A percentile compares a stretch with the other conserved stretches of the same genome.
phyloP scores from a whole-genome alignment of 2,113 vertebrate species.

The Leptobrachium ailaonicum region DNA sequence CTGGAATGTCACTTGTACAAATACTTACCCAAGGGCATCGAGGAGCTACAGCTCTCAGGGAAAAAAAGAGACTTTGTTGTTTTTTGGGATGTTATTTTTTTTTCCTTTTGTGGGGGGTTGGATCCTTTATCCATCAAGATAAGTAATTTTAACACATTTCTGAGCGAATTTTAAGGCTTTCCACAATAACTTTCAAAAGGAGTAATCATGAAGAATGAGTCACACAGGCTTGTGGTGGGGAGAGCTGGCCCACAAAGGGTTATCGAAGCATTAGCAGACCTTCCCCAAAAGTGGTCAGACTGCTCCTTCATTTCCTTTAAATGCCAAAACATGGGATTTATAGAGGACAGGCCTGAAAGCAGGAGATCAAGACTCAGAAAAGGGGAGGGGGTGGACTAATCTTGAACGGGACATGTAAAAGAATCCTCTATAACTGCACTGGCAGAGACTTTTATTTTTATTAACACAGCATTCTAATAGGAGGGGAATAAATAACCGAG shows the following conservation, averaged over 20 bases:
- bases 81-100: neutral
- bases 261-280: neutral
- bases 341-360: neutral
- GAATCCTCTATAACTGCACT: neutral
- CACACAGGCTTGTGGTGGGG: too few species aligned
- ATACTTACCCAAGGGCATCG: slow-evolving; percentile 53
- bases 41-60: slow-evolving; percentile 33
- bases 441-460: too few species aligned
- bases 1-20: slow-evolving; percentile 62
- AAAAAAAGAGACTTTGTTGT: slow-evolving; percentile 10
- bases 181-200: too few species aligned
- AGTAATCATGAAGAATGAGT: too few species aligned
- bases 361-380: neutral
- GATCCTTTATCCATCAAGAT: too few species aligned
- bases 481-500: too few species aligned
- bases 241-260: too few species aligned
- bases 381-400: neutral
- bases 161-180: too few species aligned
- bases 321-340: neutral
- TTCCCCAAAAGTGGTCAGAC: neutral
- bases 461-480: too few species aligned
- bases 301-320: slow-evolving; percentile 10
- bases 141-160: too few species aligned
- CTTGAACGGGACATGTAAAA: neutral
- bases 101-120: too few species aligned